These are phyloP conservation scores for Alces alces DNA, from an alignment of 2,113 vertebrate genomes.

Conservation along the genomic window DNA sequence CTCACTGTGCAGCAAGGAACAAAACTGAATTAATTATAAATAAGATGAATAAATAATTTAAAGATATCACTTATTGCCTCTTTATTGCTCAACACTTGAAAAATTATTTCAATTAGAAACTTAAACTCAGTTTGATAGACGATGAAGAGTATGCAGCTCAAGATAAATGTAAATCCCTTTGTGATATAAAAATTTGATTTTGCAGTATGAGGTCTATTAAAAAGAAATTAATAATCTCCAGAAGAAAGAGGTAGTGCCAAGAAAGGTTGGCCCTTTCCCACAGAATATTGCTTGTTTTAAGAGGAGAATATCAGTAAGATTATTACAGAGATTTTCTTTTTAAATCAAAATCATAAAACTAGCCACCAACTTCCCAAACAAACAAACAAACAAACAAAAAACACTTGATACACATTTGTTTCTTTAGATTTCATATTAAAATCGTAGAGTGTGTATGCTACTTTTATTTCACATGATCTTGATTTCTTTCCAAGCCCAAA, in stretches of 20 bases:
- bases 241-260: constrained; percentile 49
- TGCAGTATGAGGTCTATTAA: constrained; percentile 67
- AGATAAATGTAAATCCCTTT: constrained; percentile 79
- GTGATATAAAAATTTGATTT: constrained; percentile 74
- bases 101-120: constrained; percentile 96
- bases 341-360: not conserved
- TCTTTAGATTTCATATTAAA: not conserved
- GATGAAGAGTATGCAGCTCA: constrained; percentile 69
- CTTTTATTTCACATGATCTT: not conserved
- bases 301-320: not conserved
- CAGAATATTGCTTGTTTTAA: constrained; percentile 69
- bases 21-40: constrained; percentile 91
- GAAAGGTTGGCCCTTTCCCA: constrained; percentile 65
- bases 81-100: constrained; percentile 92
- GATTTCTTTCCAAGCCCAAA: not conserved
- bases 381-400: not conserved
- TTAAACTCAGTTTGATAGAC: constrained; percentile 86
- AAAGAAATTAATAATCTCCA: constrained; percentile 58
- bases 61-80: constrained; percentile 91
- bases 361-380: not conserved
- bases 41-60: constrained; percentile 94
- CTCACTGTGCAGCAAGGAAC: constrained; percentile 79
- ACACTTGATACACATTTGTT: not conserved
- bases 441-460: not conserved
- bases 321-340: not conserved